Conservation (phyloP, 2,797 vertebrate species). For the Pseudocheirus occidentalis region DNA sequence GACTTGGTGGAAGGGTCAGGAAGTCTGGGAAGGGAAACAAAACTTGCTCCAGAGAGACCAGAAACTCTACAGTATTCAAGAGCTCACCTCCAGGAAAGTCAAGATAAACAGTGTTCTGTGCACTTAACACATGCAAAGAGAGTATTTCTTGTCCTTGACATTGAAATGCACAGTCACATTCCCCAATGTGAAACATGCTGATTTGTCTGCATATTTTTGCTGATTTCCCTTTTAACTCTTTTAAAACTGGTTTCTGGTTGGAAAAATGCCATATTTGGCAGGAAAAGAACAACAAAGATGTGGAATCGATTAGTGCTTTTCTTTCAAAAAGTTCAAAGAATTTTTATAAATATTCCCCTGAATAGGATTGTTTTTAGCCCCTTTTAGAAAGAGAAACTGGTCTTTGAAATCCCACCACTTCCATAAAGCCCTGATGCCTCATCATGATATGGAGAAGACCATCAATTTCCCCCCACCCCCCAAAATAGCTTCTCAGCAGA, state of each 20-base stretch:
- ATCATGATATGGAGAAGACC: neutral
- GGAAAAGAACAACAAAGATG: constrained; percentile 28
- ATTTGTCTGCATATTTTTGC: constrained; percentile 21
- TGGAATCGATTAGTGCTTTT: constrained; percentile 1
- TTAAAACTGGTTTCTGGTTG: neutral
- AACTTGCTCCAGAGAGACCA: constrained; percentile 28
- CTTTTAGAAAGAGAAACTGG: neutral
- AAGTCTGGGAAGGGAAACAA: constrained; percentile 55
- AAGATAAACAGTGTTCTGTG: constrained; percentile 17
- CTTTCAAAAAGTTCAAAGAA: constrained; percentile 23
- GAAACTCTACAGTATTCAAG: constrained; percentile 26
- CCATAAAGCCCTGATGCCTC: neutral
- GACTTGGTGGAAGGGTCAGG: neutral
- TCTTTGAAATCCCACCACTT: neutral
- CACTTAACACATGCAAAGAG: constrained; percentile 31
- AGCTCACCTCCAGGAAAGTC: constrained; percentile 13
- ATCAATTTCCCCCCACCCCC: neutral
- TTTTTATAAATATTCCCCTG: constrained; percentile 30
- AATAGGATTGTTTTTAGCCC: neutral
- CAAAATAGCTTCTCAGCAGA: neutral
- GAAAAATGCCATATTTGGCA: constrained; percentile 32
- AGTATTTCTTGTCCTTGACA: neutral
- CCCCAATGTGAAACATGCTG: neutral
- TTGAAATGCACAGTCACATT: neutral
- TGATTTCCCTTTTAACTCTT: constrained; percentile 44